phyloP scores from a whole-genome alignment of 2,888 invertebrate species.

The Amaurobius ferox region DNA sequence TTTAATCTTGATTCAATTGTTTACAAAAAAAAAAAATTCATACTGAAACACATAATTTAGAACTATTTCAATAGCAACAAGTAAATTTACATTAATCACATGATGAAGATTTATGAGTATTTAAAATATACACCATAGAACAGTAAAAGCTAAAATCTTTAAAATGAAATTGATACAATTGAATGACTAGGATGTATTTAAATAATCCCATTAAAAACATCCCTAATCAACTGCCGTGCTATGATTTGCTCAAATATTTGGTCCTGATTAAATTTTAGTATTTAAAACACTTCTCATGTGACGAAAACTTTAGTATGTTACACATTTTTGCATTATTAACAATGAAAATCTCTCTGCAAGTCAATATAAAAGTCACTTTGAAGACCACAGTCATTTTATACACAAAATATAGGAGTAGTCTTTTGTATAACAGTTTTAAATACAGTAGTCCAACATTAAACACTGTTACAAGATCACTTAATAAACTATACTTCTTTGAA shows the following conservation, averaged over 20 bases:
- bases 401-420: slow-evolving; percentile 13
- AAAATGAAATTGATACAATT: not conserved
- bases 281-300: slow-evolving; percentile 10
- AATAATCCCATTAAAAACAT: slow-evolving; percentile 5
- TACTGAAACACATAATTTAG: too few species aligned
- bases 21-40: too few species aligned
- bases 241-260: slow-evolving; percentile 1
- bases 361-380: slow-evolving; percentile 15
- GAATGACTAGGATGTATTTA: not conserved
- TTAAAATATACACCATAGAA: slow-evolving; percentile 1
- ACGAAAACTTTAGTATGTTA: not conserved
- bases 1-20: too few species aligned
- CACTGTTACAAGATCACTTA: not conserved
- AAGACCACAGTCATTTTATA: slow-evolving; percentile 2
- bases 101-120: not conserved
- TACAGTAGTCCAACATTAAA: not conserved
- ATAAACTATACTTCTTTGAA: slow-evolving; percentile 4
- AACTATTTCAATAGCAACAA: too few species aligned
- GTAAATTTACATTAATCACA: slow-evolving; percentile 5
- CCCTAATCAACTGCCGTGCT: not conserved
- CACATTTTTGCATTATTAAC: not conserved
- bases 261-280: slow-evolving; percentile 13
- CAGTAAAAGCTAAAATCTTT: slow-evolving; percentile 3
- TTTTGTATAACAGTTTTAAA: slow-evolving; percentile 8
- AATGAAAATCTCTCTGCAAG: slow-evolving; percentile 14